Evolutionary conservation across 2,797 vertebrate species (phyloP), one percentile per base, ranked within the genome.

Genomic region (Sebastes itinus): DNA sequence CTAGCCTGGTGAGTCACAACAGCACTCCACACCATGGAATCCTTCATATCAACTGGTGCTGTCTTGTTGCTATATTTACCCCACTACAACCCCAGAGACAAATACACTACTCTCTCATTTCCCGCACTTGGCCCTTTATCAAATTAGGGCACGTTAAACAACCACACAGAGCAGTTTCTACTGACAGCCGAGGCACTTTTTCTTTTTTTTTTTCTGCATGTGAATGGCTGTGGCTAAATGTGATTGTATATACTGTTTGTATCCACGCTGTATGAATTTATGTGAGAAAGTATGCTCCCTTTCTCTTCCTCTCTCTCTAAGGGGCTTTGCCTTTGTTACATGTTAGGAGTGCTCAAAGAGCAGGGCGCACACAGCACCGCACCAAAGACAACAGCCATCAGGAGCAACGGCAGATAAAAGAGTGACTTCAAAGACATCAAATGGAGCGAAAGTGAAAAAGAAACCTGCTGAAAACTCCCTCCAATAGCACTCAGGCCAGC

Each of bases 61-160:
- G 90, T 90, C 90, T 93, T 92, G 93, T 93, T 94, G 92, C 94
- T 95, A 95, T 95, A 96, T 96, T 96, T 95, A 95, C 93, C 89
- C 88, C 86, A 76, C 77, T 83, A 85, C 89, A 91, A 88, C 94
- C 89, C 91, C 83, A 73, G 91, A 91, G 88, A 94, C 91, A 91
- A 93, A 95, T 90, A 88, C 86, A 92, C 85, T 77, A 81, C 89
- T 92, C 89, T 94, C 89, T 92, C 92, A 91, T 92, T 92, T 94
- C 92, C 90, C 82, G 80, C 86, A 75, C 88, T 86, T 88, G 90
- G 91, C 86, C 85, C 78, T 90, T 89, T 90, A 94, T 95, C 91
- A 93, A 94, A 94, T 93, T 92, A 93, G 81, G 87, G 67, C 92
- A 91, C 64, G 91, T 89, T 90, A 88, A 93, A 93, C 83, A 90